Conservation (phyloP, 2,888 invertebrate genomes). For the Diachrysia chrysitis region DNA sequence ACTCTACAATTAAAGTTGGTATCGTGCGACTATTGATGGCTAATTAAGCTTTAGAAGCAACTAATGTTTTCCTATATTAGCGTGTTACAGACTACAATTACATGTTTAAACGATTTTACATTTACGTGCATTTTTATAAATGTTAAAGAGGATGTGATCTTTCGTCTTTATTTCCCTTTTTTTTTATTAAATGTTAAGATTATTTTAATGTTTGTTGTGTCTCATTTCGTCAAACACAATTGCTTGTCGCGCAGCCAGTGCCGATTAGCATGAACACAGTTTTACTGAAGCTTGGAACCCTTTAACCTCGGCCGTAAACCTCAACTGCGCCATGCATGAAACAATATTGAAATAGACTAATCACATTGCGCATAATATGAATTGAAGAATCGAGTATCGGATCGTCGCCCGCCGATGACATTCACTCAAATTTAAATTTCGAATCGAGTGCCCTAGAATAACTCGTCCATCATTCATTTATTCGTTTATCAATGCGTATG, state of each 20-base stretch:
- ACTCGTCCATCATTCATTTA: slow-evolving; percentile 49
- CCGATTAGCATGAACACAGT: slow-evolving; percentile 3
- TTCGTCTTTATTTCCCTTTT: no score
- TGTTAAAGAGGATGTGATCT: neutral
- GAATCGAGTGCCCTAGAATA: slow-evolving; percentile 50
- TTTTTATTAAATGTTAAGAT: no score
- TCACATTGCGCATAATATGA: slow-evolving; percentile 52
- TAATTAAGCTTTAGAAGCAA: slow-evolving; percentile 1
- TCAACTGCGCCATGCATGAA: slow-evolving; percentile 39
- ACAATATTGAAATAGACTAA: slow-evolving; percentile 54
- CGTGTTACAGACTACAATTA: neutral
- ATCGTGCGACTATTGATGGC: neutral
- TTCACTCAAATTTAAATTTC: slow-evolving; percentile 58
- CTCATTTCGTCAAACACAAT: neutral
- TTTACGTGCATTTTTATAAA: neutral
- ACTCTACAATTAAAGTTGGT: neutral
- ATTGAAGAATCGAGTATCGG: slow-evolving; percentile 31
- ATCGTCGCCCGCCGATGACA: slow-evolving; percentile 47
- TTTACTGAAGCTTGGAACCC: slow-evolving; percentile 14
- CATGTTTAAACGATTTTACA: slow-evolving; percentile 1
- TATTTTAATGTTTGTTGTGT: no score
- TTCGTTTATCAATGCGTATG: slow-evolving; percentile 47
- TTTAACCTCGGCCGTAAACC: slow-evolving; percentile 35
- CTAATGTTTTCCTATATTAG: neutral
- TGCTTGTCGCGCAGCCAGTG: neutral